Base-by-base conservation (phyloP, 2,113 vertebrate genomes). In the Nettapus auritus region DNA sequence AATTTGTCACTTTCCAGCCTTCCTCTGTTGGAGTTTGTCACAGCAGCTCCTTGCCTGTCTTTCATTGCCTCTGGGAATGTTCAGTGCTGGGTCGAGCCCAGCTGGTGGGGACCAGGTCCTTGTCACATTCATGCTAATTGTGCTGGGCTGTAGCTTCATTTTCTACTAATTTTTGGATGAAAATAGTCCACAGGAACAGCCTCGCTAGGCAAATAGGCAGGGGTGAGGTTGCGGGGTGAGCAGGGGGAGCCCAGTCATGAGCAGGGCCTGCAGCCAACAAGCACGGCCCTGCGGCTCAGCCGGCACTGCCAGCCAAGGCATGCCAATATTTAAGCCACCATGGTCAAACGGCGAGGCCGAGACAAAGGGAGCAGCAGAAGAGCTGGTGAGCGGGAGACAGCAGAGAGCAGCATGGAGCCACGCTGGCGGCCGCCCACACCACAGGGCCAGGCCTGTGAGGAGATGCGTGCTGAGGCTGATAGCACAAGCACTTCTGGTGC, bases 321-420 rank as follows among this genome's bases (percentile, higher is more conserved):
- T 62, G 44, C 21, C 84, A 6, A 0, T 16, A 31, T 23, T 25
- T 44, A 38, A 90, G 52, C 46, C 6, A 2, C 0, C 17, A 38
- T 11, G 82, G 73, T 56, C 88, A 78, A 73, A 31, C 28, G 11
- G 66, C 31, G 25, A 76, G 75, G 79, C 40, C 38, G 40, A 71
- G 74, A 80, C 92, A 91, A 89, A 91, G 59, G 33, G 57, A 71
- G 57, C 44, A 46, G 56, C 0, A 31, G 12, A 57, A 19, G 21
- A 36, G 63, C 2, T 81, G 91, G 31, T 64, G 92, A 90, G 70
- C 3, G 52, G 90, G 93, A 97, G 91, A 82, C 97, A 97, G 97
- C 76, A 98, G 98, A 84, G 98, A 98, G 98, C 98, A 98, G 97
- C 97, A 96, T 94, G 97, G 98, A 98, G 98, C 97, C 10, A 73